Evolutionary conservation across 2,113 vertebrate genomes (phyloP), one percentile per base, ranked within the genome.

Genomic region (Mystacornis crossleyi): DNA sequence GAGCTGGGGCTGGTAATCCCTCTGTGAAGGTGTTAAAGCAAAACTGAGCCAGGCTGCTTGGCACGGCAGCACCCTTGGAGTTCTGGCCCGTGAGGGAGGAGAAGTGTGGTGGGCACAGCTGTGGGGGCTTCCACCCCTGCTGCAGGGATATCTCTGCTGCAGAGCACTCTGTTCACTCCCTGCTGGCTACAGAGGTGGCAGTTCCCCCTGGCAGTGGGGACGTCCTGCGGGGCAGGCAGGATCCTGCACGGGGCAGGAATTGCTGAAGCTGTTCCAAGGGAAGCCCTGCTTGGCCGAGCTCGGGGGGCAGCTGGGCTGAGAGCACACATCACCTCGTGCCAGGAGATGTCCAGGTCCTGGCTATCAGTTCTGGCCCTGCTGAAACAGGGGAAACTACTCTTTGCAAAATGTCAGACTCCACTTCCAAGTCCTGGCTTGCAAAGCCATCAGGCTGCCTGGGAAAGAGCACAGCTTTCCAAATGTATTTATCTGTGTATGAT

Each of bases 61-160:
- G 60, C 29, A 15, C 4, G 23, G 66, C 70, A 82, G 61, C 19
- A 20, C 1, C 0, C 26, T 55, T 74, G 5, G 2, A 6, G n/a
- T 1, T 83, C 31, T 69, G 50, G 26, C 57, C 77, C 3, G 0
- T 16, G 17, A 62, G 20, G 0, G 0, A 61, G 36, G 36, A 12
- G 11, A 8, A 4, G 6, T 6, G 43, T 28, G 66, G n/a, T 33
- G 43, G 38, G 65, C 19, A 16, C 0, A 3, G 13, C 47, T 29
- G 4, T 0, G 5, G 0, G 8, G 65, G 8, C 18, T 81, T 51
- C 18, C 25, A 12, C 3, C 20, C 38, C 33, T 71, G 31, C 81
- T 84, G 51, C n/a, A 25, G 51, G 62, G 73, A 14, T 13, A 1
- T n/a, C 45, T 85, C 54, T 79, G 43, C 66, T 88, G 48, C 69